Evolutionary conservation across 1,140 invertebrate genomes (phyloP), one percentile per base, ranked within the genome.

Genomic region (Papilio aristodemus): DNA sequence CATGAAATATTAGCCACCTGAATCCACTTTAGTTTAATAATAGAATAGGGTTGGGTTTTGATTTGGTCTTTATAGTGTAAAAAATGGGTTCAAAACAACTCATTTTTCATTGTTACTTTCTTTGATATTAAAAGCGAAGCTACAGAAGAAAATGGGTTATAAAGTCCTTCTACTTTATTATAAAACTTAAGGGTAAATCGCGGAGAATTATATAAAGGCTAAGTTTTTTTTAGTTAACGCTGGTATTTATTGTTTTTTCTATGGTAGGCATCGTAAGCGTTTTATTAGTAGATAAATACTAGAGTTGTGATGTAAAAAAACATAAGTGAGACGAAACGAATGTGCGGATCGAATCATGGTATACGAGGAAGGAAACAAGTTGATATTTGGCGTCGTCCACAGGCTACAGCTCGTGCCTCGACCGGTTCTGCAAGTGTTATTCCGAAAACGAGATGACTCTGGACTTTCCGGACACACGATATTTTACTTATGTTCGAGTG

Each of bases 351-450:
- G 58, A 62, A 71, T 70, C 68, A 71, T 75, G 73, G 71, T 71
- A 74, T 74, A 86, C 83, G 71, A 90, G 87, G 87, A 90, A 88
- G 87, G 87, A 90, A 88, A 90, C 87, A 84, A 67, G 82, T 87
- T 87, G 83, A 85, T 89, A 90, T 89, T 89, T 87, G 80, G 81
- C 76, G 77, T 81, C 78, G 72, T 71, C 71, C 67, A 43, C 74
- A 71, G 74, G 17, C 63, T n/a, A 43, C 22, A 25, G 59, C 63
- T 66, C 68, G 74, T 38, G 71, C 66, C 68, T 36, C 62, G 79
- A 91, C 89, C 86, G 87, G 89, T 91, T 87, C 75, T 78, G 76
- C 88, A 87, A 90, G 87, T 90, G 87, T 85, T 90, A 90, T 90
- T 89, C 88, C 81, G 83, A 84, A 87, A 86, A 86, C 86, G 78